Percentiles rank a stretch among this genome's conserved stretches.
Conservation (phyloP, 1,140 invertebrate species). For the Drosophila tropicalis region DNA sequence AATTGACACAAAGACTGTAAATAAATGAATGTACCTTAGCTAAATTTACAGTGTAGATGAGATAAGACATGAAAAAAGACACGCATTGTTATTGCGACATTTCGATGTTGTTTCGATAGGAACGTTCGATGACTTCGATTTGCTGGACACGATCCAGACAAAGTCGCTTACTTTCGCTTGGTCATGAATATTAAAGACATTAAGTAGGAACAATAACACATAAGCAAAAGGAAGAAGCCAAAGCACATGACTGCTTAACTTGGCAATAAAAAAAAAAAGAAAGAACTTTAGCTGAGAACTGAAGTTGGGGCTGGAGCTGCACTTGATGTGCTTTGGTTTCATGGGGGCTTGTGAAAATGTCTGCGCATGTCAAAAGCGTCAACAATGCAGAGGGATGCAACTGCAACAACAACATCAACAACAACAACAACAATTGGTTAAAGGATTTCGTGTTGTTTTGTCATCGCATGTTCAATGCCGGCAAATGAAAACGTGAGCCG, state of each 20-base stretch:
- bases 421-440: conserved; percentile 28
- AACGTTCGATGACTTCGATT: conserved; percentile 64
- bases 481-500: conserved; percentile 75
- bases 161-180: conserved; percentile 82
- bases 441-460: conserved; percentile 80
- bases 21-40: not conserved
- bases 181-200: conserved; percentile 82
- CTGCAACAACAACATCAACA: conserved; percentile 13
- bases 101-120: conserved; percentile 42
- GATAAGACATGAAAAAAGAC: conserved; percentile 37
- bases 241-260: conserved; percentile 38
- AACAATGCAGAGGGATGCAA: conserved; percentile 40
- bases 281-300: conserved; percentile 8
- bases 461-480: conserved; percentile 72
- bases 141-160: conserved; percentile 77
- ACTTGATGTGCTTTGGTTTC: conserved; percentile 68
- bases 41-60: not conserved
- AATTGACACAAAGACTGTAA: not conserved
- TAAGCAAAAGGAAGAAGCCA: conserved; percentile 24
- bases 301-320: conserved; percentile 28
- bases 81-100: conserved; percentile 44
- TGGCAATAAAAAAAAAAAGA: not conserved
- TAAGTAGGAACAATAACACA: conserved; percentile 79
- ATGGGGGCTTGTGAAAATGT: conserved; percentile 74
- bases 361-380: conserved; percentile 73